A percentile compares a stretch with the other conserved stretches of the same genome.
Conservation (phyloP, 2,113 vertebrate genomes). For the Festucalex cinctus region DNA sequence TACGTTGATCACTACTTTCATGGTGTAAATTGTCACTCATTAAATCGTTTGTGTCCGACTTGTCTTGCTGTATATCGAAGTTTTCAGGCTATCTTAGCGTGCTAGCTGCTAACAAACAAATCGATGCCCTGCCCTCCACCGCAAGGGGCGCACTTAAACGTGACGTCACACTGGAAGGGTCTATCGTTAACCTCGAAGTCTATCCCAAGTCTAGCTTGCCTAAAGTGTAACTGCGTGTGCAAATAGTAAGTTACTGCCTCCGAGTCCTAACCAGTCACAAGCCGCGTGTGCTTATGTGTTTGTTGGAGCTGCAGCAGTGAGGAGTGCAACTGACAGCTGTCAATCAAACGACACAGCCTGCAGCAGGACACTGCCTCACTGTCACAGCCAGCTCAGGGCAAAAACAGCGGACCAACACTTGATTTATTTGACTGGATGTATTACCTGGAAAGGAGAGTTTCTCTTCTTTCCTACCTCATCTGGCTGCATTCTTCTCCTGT, state of each 20-base stretch:
- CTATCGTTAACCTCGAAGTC: neutral
- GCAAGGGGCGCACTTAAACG: too few species aligned
- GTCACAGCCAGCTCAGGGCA: conserved; percentile 24
- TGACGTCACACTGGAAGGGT: too few species aligned
- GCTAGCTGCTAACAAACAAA: too few species aligned
- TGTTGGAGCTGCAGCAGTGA: conserved; percentile 44
- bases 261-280: conserved; percentile 78
- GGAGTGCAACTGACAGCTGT: conserved; percentile 74
- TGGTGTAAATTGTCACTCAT: too few species aligned
- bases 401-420: neutral
- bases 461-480: conserved; percentile 31
- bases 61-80: too few species aligned
- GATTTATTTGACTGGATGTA: neutral
- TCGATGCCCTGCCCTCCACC: too few species aligned
- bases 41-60: too few species aligned
- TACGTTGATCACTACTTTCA: too few species aligned
- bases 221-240: conserved; percentile 55
- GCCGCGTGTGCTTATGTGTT: neutral
- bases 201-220: neutral
- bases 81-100: too few species aligned
- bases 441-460: conserved; percentile 33
- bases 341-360: conserved; percentile 69
- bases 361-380: conserved; percentile 74
- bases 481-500: conserved; percentile 30
- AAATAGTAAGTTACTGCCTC: conserved; percentile 82